Base-by-base conservation (phyloP, 2,797 vertebrate genomes). In the Centropyge bicolor region DNA sequence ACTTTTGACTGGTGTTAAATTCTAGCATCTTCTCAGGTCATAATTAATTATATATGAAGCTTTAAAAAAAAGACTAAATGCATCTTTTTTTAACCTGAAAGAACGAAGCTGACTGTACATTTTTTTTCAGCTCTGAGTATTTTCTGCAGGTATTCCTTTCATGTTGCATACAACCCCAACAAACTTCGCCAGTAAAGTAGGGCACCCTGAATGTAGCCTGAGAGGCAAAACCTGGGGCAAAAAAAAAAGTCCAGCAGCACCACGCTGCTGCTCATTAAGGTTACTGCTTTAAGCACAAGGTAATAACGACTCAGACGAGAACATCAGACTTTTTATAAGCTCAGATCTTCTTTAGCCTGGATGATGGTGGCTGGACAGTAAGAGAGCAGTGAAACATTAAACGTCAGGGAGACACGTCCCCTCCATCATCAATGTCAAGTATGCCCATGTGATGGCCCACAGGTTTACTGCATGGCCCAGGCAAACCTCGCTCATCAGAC, bases 181-280 rank as follows among this genome's bases (percentile, higher is more conserved):
- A 59, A 70, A 49, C 20, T 45, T 31, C 7, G 0, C 24, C 13
- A 17, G 4, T 17, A 19, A 45, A 56, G 48, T 46, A 54, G 59
- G 49, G 19, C 38, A 54, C 8, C 24, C 19, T 52, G 24, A 5
- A 27, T 52, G 19, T 31, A n/a, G 24, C 70, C 59, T 22, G 59
- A 19, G 43, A 57, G 48, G 27, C 40, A 45, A 62, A 54, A 69
- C 48, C 45, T 22, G 31, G 69, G 55, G 69, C 55, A 56, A 48
- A 48, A 45, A 48, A 45, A 40, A n/a, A 22, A 22, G 14, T 49
- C 40, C 52, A 0, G n/a, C 24, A 40, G 20, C 35, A 36, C 41
- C 35, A 51, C 24, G 4, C 49, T 17, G 6, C 43, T 66, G 31
- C 62, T 75, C n/a, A 20, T 66, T 74, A 66, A 40, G 36, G 35